Conservation (phyloP, 2,797 vertebrate genomes). For the Sciurus carolinensis region DNA sequence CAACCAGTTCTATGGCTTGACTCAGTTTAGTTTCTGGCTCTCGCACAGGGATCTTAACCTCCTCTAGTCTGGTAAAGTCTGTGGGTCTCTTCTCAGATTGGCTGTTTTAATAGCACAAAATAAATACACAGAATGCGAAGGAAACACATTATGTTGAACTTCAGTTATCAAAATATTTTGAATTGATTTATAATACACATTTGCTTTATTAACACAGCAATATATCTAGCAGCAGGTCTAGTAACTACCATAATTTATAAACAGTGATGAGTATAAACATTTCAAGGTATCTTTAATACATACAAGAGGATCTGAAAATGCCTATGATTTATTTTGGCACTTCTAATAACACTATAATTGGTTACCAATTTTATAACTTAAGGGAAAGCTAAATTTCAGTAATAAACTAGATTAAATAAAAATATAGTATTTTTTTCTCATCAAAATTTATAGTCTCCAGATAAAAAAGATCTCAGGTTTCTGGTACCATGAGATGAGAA, state of each 20-base stretch:
- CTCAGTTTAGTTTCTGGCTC: background rate
- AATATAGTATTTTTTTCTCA: conserved; percentile 3
- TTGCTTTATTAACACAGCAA: background rate
- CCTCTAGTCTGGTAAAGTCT: background rate
- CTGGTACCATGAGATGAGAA: background rate
- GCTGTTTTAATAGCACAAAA: conserved; percentile 23
- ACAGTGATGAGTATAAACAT: background rate
- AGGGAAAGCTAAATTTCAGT: background rate
- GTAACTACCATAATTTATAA: background rate
- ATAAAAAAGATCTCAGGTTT: background rate
- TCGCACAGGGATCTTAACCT: background rate
- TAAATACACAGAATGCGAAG: background rate
- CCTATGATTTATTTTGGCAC: background rate
- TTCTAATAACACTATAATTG: background rate
- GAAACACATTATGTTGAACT: background rate
- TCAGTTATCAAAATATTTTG: conserved; percentile 12
- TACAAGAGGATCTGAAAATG: background rate
- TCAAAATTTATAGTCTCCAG: background rate
- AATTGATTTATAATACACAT: background rate
- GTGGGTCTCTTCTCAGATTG: background rate
- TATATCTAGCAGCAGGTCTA: background rate
- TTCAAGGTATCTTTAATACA: conserved; percentile 8
- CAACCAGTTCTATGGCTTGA: background rate
- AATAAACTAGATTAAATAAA: conserved; percentile 40
- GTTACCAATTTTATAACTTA: background rate